phyloP scores from a whole-genome alignment of 2,113 vertebrate species.

The Halichoeres trimaculatus region DNA sequence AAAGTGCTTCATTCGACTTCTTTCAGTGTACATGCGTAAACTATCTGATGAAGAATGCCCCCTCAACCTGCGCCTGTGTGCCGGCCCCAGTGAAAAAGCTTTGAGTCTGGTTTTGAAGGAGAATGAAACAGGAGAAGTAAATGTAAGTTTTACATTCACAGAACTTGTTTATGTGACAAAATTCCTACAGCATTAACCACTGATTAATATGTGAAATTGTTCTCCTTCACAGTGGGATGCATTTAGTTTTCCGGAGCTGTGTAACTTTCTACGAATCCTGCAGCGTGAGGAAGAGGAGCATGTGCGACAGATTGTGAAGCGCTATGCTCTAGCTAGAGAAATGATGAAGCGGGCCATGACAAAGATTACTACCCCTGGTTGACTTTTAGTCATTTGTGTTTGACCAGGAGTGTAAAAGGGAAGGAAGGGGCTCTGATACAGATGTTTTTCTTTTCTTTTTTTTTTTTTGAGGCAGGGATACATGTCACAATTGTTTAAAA shows the following conservation, averaged over 20 bases:
- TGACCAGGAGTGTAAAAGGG: conserved; percentile 30
- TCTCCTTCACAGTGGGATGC: conserved; percentile 91
- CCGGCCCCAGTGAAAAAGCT: conserved; percentile 91
- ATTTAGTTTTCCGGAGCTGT: conserved; percentile 93
- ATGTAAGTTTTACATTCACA: conserved; percentile 84
- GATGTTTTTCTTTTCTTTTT: too few species aligned
- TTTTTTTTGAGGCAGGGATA: conserved; percentile 25
- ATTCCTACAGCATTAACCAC: neutral
- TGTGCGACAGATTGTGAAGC: conserved; percentile 88
- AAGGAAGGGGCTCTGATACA: conserved; percentile 29
- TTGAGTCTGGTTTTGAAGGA: conserved; percentile 94
- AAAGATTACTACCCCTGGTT: conserved; percentile 82
- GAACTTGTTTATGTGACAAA: neutral
- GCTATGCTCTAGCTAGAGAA: conserved; percentile 88
- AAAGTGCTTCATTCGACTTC: conserved; percentile 11
- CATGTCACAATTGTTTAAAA: conserved; percentile 36
- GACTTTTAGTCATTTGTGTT: conserved; percentile 64
- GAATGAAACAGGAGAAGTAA: conserved; percentile 94
- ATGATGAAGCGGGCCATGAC: conserved; percentile 89
- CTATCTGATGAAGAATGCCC: conserved; percentile 89
- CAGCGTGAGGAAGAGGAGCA: conserved; percentile 95
- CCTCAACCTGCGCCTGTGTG: conserved; percentile 89
- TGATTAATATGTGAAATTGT: conserved; percentile 2
- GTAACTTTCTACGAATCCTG: conserved; percentile 95
- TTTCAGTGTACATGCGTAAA: conserved; percentile 89